Conservation (phyloP, 2,113 vertebrate genomes). For the Girardinichthys multiradiatus region DNA sequence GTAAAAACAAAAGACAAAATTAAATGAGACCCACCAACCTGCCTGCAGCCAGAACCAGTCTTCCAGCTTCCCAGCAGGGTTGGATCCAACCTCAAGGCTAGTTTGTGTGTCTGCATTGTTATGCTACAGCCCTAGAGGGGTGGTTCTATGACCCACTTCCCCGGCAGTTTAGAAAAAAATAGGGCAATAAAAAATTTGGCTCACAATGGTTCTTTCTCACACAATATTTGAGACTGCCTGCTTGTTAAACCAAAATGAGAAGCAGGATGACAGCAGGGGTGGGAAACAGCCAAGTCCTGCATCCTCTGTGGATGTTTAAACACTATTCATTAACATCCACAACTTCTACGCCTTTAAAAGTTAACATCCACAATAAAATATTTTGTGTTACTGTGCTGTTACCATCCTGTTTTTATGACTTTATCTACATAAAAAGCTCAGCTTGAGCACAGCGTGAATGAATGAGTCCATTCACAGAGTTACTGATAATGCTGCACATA, state of each 20-base stretch:
- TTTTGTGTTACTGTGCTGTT: too few species aligned
- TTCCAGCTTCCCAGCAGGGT: conserved; percentile 44
- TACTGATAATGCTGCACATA: neutral
- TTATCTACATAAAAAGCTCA: conserved; percentile 9
- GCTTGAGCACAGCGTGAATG: neutral
- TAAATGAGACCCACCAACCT: conserved; percentile 40
- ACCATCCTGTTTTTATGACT: conserved; percentile 11
- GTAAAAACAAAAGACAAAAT: conserved; percentile 32
- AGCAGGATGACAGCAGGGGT: conserved; percentile 23
- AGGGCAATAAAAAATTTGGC: conserved; percentile 37
- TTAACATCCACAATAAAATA: conserved; percentile 23
- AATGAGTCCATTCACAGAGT: neutral
- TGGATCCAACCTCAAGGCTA: conserved; percentile 46
- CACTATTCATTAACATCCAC: conserved; percentile 54
- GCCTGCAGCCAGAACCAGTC: conserved; percentile 78
- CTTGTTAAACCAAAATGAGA: conserved; percentile 55
- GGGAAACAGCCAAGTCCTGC: conserved; percentile 29
- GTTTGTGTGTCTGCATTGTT: conserved; percentile 40
- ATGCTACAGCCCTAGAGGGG: conserved; percentile 48
- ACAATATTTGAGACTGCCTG: conserved; percentile 32
- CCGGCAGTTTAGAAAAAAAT: conserved; percentile 68
- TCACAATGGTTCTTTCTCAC: conserved; percentile 18
- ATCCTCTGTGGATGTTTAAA: conserved; percentile 55
- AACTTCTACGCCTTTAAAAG: conserved; percentile 32
- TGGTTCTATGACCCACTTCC: conserved; percentile 67